Conservation (phyloP, 1,140 invertebrate genomes). For the Leptonema lineaticorne region DNA sequence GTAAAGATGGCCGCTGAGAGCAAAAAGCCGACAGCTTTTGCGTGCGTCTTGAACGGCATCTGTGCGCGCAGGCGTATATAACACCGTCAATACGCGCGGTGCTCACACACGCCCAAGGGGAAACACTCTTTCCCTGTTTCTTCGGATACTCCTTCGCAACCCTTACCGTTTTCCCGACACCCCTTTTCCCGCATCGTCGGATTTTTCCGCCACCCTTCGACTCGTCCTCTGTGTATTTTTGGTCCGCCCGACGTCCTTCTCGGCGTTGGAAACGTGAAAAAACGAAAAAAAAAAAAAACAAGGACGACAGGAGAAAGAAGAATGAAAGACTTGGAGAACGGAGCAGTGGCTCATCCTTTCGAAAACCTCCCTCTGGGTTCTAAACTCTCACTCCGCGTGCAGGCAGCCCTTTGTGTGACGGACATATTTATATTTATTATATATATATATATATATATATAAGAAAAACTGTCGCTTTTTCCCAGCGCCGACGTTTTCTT, state of each 20-base stretch:
- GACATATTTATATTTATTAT: neutral
- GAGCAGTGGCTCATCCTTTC: slow-evolving; percentile 5
- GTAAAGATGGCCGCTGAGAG: slow-evolving; percentile 17
- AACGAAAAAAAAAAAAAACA: too few relatives aligned
- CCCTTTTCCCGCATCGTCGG: neutral
- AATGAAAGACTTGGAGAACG: neutral
- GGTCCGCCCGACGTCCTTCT: neutral
- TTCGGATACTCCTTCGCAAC: neutral
- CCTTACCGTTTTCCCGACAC: too few relatives aligned
- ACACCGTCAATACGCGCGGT: slow-evolving; percentile 18
- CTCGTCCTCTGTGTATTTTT: neutral
- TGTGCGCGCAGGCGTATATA: slow-evolving; percentile 26
- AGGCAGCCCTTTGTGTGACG: neutral
- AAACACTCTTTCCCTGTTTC: neutral
- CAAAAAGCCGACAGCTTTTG: neutral
- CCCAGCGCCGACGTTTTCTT: too few relatives aligned
- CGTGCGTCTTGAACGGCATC: neutral
- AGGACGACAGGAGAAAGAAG: neutral
- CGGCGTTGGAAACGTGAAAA: slow-evolving; percentile 9
- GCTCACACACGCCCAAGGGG: slow-evolving; percentile 14
- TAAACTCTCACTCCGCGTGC: too few relatives aligned
- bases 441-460: too few relatives aligned
- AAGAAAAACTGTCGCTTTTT: too few relatives aligned
- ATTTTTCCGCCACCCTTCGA: neutral
- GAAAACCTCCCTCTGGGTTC: too few relatives aligned